phyloP scores from a whole-genome alignment of 2,113 vertebrate genomes.

The Tinamus guttatus region DNA sequence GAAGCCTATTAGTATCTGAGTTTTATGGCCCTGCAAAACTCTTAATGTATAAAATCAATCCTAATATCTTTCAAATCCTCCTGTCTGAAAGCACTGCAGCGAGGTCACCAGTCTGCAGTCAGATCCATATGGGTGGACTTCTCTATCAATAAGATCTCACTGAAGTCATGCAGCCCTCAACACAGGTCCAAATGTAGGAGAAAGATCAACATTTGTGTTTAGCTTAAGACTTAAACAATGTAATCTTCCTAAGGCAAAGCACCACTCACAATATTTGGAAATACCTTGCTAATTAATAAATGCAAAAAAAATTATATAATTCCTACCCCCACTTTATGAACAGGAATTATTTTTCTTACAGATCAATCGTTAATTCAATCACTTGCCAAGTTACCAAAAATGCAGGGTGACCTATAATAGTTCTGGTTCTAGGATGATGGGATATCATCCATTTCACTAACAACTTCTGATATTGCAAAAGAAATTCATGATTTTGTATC shows the following conservation, averaged over 20 bases:
- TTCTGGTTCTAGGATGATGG: background rate
- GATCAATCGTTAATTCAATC: background rate
- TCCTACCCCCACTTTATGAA: background rate
- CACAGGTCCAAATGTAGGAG: background rate
- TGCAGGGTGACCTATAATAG: background rate
- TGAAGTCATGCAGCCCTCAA: background rate
- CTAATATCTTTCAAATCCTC: background rate
- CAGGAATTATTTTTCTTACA: background rate
- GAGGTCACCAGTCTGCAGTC: background rate
- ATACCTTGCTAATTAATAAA: background rate
- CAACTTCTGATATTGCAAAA: background rate
- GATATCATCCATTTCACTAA: background rate
- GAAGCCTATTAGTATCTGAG: background rate
- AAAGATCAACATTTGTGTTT: background rate
- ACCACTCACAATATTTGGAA: background rate
- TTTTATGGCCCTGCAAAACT: background rate
- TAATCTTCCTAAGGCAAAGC: background rate
- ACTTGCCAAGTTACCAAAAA: background rate
- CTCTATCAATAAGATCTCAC: background rate
- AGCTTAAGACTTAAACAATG: background rate
- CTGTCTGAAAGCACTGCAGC: background rate
- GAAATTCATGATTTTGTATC: background rate
- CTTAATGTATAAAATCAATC: background rate
- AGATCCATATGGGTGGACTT: background rate
- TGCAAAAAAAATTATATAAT: background rate